A percentile compares a stretch with the other conserved stretches of the same genome.
These are phyloP conservation scores for Drosophila paracracens DNA, from an alignment of 2,888 invertebrate species.

Conservation along the genomic window DNA sequence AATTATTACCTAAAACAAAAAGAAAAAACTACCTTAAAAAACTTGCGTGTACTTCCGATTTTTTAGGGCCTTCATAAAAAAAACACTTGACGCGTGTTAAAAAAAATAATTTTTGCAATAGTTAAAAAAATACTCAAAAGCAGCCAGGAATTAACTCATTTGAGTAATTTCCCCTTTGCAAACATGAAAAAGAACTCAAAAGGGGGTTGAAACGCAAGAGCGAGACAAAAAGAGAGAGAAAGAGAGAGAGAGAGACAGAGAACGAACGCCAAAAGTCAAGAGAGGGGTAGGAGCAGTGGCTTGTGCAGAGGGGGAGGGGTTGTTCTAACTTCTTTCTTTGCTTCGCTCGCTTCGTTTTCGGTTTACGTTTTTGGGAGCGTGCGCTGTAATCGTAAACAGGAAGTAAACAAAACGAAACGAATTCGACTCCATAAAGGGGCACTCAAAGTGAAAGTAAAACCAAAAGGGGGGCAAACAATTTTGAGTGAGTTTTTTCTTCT, in stretches of 20 bases:
- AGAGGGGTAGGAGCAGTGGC: conserved; percentile 34
- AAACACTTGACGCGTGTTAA: conserved; percentile 23
- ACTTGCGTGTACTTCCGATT: conserved; percentile 66
- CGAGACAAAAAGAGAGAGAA: conserved; percentile 25
- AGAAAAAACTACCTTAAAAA: conserved; percentile 55
- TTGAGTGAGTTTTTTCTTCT: conserved; percentile 49
- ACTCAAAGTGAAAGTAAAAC: conserved; percentile 49
- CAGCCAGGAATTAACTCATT: conserved; percentile 55
- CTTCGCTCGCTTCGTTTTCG: neutral
- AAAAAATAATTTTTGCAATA: conserved; percentile 1
- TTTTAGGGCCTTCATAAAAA: conserved; percentile 68
- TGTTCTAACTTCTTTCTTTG: neutral
- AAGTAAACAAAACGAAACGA: conserved; percentile 62
- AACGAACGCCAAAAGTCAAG: conserved; percentile 70
- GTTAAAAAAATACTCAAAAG: conserved; percentile 18
- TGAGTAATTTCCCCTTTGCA: conserved; percentile 66
- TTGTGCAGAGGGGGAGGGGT: neutral
- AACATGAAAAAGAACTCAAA: conserved; percentile 42
- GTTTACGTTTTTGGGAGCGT: conserved; percentile 55
- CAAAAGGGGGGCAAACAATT: conserved; percentile 36
- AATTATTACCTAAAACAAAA: conserved; percentile 28
- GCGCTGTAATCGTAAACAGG: conserved; percentile 73
- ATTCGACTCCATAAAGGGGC: conserved; percentile 42
- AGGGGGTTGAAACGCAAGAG: conserved; percentile 61
- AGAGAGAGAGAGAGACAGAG: conserved; percentile 34